These are phyloP conservation scores for Paedocypris micromegethes DNA, from an alignment of 2,797 vertebrate genomes.

Conservation along the genomic window DNA sequence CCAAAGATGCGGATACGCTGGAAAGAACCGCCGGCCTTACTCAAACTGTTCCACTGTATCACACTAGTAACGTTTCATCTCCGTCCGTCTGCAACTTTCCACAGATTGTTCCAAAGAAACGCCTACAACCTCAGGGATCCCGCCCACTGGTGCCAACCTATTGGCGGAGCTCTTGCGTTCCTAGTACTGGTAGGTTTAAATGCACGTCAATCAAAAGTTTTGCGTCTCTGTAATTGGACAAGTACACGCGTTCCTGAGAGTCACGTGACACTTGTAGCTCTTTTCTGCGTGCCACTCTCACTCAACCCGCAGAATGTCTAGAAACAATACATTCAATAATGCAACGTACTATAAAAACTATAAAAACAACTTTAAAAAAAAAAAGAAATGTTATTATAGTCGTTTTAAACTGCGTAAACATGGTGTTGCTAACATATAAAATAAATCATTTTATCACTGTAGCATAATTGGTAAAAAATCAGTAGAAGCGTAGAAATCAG, in stretches of 20 bases:
- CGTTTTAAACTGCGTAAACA: too few species aligned
- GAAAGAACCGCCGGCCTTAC: neutral
- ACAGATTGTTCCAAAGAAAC: constrained; percentile 49
- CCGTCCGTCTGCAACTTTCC: constrained; percentile 35
- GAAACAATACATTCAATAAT: too few species aligned
- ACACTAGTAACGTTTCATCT: too few species aligned
- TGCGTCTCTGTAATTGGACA: constrained; percentile 45
- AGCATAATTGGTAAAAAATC: too few species aligned
- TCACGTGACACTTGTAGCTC: constrained; percentile 62
- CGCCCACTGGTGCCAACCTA: constrained; percentile 41
- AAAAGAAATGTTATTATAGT: too few species aligned
- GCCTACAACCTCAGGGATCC: constrained; percentile 47
- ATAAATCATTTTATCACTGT: too few species aligned
- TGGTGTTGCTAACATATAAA: too few species aligned
- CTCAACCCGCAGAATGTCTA: neutral
- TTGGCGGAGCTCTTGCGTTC: constrained; percentile 49
- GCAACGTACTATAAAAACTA: too few species aligned
- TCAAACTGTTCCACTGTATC: too few species aligned
- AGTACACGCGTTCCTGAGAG: constrained; percentile 59
- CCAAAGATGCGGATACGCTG: neutral
- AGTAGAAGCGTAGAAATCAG: too few species aligned
- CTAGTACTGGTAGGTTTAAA: constrained; percentile 52
- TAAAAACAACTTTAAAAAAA: too few species aligned
- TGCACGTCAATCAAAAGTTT: constrained; percentile 52
- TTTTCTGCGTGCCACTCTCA: neutral